Percentiles rank a stretch among this genome's conserved stretches.
These are phyloP conservation scores for Boulengeromyrus knoepffleri DNA, from an alignment of 2,113 vertebrate genomes.

Conservation along the genomic window DNA sequence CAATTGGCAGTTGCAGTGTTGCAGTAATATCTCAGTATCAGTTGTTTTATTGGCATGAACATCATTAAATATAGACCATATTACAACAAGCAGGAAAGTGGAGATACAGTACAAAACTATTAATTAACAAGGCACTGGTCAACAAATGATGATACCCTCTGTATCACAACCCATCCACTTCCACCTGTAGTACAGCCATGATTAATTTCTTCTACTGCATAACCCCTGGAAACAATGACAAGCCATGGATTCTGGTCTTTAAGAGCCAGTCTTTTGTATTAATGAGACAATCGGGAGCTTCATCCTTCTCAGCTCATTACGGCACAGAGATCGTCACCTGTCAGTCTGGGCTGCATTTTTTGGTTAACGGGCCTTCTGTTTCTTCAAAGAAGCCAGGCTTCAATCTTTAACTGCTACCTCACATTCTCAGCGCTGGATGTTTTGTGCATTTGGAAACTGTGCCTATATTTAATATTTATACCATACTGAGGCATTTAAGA, in stretches of 20 bases:
- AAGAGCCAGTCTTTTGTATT: neutral
- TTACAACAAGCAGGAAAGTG: neutral
- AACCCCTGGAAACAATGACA: neutral
- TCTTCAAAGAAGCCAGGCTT: neutral
- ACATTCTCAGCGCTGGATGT: neutral
- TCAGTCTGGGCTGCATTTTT: neutral
- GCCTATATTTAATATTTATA: neutral
- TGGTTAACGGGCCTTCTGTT: neutral
- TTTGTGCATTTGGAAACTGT: neutral
- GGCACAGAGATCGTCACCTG: neutral
- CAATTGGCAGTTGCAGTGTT: neutral
- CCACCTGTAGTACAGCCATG: neutral
- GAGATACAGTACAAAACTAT: neutral
- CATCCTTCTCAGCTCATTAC: neutral
- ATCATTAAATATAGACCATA: neutral
- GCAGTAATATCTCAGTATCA: neutral
- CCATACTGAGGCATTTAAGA: neutral
- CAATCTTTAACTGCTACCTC: neutral
- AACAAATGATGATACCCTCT: neutral
- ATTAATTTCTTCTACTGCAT: neutral
- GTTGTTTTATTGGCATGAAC: neutral
- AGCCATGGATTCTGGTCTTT: neutral
- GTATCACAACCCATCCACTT: neutral
- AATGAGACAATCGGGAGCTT: neutral
- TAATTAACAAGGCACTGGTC: neutral